Conservation (phyloP, 2,113 vertebrate species). For the Engraulis encrasicolus region DNA sequence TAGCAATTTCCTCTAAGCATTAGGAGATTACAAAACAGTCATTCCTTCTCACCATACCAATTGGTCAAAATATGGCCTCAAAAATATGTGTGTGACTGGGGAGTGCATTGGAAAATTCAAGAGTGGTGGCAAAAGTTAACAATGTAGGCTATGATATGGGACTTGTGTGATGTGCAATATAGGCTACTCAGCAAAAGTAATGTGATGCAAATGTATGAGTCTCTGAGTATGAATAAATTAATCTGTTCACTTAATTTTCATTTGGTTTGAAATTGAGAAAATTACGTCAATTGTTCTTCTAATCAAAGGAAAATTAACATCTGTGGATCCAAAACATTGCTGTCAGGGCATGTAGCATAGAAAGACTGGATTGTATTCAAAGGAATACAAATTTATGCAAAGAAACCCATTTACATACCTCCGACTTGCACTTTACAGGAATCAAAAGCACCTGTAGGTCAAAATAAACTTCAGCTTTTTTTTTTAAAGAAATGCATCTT, state of each 20-base stretch:
- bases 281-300: too few relatives aligned
- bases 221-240: neutral
- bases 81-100: neutral
- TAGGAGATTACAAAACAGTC: neutral
- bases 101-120: neutral
- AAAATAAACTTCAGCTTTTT: too few relatives aligned
- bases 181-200: neutral
- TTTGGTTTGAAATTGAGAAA: too few relatives aligned
- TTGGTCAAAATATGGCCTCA: neutral
- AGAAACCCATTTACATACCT: too few relatives aligned
- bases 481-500: too few relatives aligned
- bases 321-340: too few relatives aligned
- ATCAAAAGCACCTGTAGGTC: too few relatives aligned
- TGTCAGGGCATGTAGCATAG: too few relatives aligned
- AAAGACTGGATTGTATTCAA: too few relatives aligned
- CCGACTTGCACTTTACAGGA: too few relatives aligned
- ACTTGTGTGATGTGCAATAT: neutral
- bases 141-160: neutral
- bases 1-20: neutral
- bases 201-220: neutral
- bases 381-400: too few relatives aligned
- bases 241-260: neutral
- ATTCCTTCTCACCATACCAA: neutral
- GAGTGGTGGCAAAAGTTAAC: neutral
- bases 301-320: too few relatives aligned